Base-by-base conservation (phyloP, 2,888 invertebrate genomes). In the Augiades crinisus region DNA sequence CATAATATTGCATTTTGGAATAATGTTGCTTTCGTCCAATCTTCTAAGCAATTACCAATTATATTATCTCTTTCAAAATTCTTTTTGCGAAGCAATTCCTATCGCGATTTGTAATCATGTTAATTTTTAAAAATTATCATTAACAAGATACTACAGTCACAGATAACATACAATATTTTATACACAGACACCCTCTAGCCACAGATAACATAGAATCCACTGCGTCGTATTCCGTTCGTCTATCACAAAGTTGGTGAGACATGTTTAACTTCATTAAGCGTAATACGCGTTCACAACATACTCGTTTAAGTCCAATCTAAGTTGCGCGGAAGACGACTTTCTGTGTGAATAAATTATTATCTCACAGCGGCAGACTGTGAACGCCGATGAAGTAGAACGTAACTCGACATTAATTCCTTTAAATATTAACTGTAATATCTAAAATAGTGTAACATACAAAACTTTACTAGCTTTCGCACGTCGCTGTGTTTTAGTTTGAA, bases 281-380 rank as follows among this genome's bases (percentile, higher is more conserved):
- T 85, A 83, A 85, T 85, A 83, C 79, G 69, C 65, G 81, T 73
- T 80, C 75, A 74, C 80, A 79, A 81, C 82, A 79, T 86, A 81
- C 86, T 87, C 86, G 82, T 86, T 89, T 87, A 89, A 88, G 86
- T 85, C 83, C 86, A 89, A 89, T 89, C 85, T 88, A 89, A 89
- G 87, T 87, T 87, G 73, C 67, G 77, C 67, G 73, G 75, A 73
- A 73, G 76, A 76, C 75, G 76, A 82, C 79, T 85, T 86, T 84
- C 78, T 80, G 78, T 81, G 82, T 88, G 83, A 88, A 89, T 88
- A 88, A 88, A 88, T 89, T 87, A 86, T 82, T 79, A 85, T 85
- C 78, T 77, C 67, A 74, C 78, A 75, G 76, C 74, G 70, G 65
- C 81, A 75, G 79, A 71, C 68, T 65, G 68, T 64, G 66, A 62